These are phyloP conservation scores for Trinectes maculatus DNA, from an alignment of 2,113 vertebrate genomes.

Conservation along the genomic window DNA sequence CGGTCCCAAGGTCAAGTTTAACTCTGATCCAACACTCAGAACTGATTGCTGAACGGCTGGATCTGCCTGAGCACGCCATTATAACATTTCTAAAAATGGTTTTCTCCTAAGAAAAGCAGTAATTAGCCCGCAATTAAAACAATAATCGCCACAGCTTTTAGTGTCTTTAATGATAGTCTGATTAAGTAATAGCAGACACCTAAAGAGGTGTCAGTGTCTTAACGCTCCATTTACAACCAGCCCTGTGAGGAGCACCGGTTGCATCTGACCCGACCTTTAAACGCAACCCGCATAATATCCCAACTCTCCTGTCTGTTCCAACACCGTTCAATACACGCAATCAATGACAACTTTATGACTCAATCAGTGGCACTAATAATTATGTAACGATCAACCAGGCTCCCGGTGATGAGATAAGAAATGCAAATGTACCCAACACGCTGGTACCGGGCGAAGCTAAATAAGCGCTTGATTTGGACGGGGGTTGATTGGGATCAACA, in stretches of 20 bases:
- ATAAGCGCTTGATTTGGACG: constrained; percentile 21
- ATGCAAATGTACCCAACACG: constrained; percentile 8
- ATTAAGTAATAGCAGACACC: too few species aligned
- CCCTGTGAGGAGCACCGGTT: too few species aligned
- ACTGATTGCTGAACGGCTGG: too few species aligned
- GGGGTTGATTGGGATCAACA: constrained; percentile 59
- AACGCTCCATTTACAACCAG: too few species aligned
- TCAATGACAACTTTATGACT: constrained; percentile 26
- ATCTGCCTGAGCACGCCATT: too few species aligned
- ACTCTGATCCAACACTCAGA: neutral
- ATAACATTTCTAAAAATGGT: too few species aligned
- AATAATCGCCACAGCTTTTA: too few species aligned
- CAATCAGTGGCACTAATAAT: constrained; percentile 34
- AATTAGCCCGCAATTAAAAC: too few species aligned
- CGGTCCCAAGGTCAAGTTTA: constrained; percentile 29
- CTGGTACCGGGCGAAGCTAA: neutral
- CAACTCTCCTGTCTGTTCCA: neutral
- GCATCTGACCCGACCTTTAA: too few species aligned
- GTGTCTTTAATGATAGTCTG: too few species aligned
- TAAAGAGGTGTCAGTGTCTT: too few species aligned
- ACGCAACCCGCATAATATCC: neutral
- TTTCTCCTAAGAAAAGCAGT: too few species aligned
- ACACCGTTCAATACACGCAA: constrained; percentile 17
- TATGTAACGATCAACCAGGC: constrained; percentile 30
- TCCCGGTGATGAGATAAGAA: constrained; percentile 18